phyloP scores from a whole-genome alignment of 2,113 vertebrate genomes.

The Corythornis vintsioides region DNA sequence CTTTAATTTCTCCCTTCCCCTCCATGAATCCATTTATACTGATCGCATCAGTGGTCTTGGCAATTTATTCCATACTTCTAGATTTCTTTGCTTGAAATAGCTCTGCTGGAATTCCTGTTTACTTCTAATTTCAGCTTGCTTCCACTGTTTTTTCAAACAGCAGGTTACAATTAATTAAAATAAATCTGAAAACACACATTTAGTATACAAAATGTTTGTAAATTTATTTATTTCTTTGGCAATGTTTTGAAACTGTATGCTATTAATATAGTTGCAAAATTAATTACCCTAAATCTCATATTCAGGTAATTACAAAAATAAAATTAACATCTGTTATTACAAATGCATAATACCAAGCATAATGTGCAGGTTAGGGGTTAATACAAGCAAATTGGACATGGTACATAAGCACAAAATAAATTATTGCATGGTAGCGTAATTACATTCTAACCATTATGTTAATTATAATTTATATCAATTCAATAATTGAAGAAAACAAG shows the following conservation, averaged over 20 bases:
- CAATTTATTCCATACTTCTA: slow-evolving; percentile 54
- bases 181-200: slow-evolving; percentile 49
- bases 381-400: slow-evolving; percentile 70
- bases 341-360: slow-evolving; percentile 67
- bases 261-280: slow-evolving; percentile 66
- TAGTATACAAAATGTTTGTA: slow-evolving; percentile 20
- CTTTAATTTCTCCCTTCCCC: slow-evolving; percentile 54
- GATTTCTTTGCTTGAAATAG: slow-evolving; percentile 53
- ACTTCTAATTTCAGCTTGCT: slow-evolving; percentile 61
- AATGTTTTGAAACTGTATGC: slow-evolving; percentile 26
- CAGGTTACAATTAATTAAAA: slow-evolving; percentile 69
- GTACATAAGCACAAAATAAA: slow-evolving; percentile 75
- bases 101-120: slow-evolving; percentile 70
- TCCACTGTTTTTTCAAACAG: slow-evolving; percentile 29
- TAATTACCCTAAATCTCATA: slow-evolving; percentile 60
- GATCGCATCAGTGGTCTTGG: slow-evolving; percentile 27
- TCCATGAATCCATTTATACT: slow-evolving; percentile 34
- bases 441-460: slow-evolving; percentile 70
- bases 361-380: slow-evolving; percentile 74
- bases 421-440: slow-evolving; percentile 67
- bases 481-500: slow-evolving; percentile 75
- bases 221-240: slow-evolving; percentile 3
- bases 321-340: slow-evolving; percentile 72
- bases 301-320: slow-evolving; percentile 69
- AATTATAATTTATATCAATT: slow-evolving; percentile 77